These are phyloP conservation scores for Nettapus auritus DNA, from an alignment of 2,113 vertebrate species.

Conservation along the genomic window DNA sequence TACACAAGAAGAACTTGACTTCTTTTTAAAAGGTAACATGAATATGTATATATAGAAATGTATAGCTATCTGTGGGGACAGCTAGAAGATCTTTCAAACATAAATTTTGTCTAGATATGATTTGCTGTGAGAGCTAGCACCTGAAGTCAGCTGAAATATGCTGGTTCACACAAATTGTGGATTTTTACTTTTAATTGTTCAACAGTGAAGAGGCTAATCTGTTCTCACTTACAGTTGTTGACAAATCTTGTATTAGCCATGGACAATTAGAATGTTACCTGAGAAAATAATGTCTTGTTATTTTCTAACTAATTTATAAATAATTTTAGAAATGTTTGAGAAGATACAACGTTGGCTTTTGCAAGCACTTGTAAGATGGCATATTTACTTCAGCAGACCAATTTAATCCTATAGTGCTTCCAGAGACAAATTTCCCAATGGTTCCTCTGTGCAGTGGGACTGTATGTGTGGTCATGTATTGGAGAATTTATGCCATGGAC, in stretches of 20 bases:
- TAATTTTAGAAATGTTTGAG: neutral
- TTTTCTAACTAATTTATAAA: neutral
- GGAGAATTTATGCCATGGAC: neutral
- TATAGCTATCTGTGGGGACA: neutral
- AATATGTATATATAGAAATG: neutral
- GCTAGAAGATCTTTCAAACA: neutral
- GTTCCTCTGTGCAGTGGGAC: neutral
- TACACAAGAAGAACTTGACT: constrained; percentile 93
- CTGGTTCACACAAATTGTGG: neutral
- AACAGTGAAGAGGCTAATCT: neutral
- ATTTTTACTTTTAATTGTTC: neutral
- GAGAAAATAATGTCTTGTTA: neutral
- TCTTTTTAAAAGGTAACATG: constrained; percentile 92
- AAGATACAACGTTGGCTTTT: neutral
- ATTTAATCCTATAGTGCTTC: neutral
- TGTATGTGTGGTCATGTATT: neutral
- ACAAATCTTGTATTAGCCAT: neutral
- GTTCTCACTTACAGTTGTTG: neutral
- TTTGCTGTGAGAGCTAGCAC: neutral
- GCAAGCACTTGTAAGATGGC: neutral
- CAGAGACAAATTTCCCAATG: neutral
- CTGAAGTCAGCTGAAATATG: neutral
- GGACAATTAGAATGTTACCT: neutral
- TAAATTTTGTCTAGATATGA: neutral
- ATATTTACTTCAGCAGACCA: neutral